Conservation (phyloP, 2,113 vertebrate genomes). For the Sapajus apella region DNA sequence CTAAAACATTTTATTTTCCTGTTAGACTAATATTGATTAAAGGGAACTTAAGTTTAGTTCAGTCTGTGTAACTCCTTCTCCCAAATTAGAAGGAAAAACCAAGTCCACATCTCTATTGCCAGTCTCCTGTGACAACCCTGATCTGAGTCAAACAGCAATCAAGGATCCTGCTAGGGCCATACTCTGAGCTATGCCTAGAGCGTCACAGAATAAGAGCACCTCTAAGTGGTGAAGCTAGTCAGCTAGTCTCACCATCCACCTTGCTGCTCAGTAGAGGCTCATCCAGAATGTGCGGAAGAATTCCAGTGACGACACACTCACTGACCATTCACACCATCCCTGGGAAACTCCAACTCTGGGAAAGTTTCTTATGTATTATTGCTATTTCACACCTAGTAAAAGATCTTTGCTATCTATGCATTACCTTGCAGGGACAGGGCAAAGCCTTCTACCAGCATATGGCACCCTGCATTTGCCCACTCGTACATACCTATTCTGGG, state of each 20-base stretch:
- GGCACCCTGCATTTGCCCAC: neutral
- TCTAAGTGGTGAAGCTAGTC: neutral
- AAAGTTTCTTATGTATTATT: neutral
- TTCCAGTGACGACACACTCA: neutral
- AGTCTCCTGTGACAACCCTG: neutral
- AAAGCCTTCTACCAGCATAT: neutral
- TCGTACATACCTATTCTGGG: neutral
- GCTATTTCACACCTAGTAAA: neutral
- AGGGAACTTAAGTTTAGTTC: neutral
- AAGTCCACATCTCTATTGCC: neutral
- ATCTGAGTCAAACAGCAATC: neutral
- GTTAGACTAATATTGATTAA: neutral
- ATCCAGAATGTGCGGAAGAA: neutral
- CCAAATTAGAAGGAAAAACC: neutral
- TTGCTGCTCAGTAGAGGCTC: neutral
- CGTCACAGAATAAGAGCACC: neutral
- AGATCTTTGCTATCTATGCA: neutral
- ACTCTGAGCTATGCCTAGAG: neutral
- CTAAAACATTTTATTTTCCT: conserved; percentile 37
- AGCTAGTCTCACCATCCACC: neutral
- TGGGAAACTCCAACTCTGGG: neutral
- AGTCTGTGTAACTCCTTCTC: neutral
- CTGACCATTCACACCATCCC: neutral
- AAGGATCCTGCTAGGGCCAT: neutral
- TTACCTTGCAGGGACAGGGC: neutral